These are phyloP conservation scores for Salvelinus namaycush DNA, from an alignment of 2,113 vertebrate species.

Conservation along the genomic window DNA sequence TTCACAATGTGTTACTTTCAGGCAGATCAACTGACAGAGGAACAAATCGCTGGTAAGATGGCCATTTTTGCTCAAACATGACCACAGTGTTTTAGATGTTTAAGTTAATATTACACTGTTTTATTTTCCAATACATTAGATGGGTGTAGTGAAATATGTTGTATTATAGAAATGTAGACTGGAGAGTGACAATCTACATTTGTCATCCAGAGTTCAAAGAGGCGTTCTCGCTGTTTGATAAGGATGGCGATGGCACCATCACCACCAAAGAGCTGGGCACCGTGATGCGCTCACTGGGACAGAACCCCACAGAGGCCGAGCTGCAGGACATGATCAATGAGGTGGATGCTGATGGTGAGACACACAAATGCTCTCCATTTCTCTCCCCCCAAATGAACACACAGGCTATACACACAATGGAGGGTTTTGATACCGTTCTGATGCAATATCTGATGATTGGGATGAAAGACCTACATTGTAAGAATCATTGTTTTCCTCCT, in stretches of 20 bases:
- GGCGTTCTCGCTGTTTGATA: slow-evolving; percentile 91
- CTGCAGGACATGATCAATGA: slow-evolving; percentile 94
- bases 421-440: background rate
- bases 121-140: background rate
- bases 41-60: slow-evolving; percentile 88
- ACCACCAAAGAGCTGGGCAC: slow-evolving; percentile 92
- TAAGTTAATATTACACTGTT: too few relatives aligned
- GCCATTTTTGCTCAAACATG: background rate
- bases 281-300: slow-evolving; percentile 88
- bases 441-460: background rate
- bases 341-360: slow-evolving; percentile 87
- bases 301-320: slow-evolving; percentile 90
- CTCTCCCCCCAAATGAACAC: background rate
- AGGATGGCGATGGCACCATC: slow-evolving; percentile 90
- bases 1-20: slow-evolving; percentile 32
- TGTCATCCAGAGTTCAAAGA: slow-evolving; percentile 85
- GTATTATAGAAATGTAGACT: background rate
- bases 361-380: background rate
- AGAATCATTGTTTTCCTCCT: background rate
- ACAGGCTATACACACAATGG: background rate
- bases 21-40: slow-evolving; percentile 91
- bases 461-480: background rate
- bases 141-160: too few relatives aligned
- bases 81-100: too few relatives aligned
- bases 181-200: background rate